Base-by-base conservation (phyloP, 2,888 invertebrate species). In the Keiferia lycopersicella region DNA sequence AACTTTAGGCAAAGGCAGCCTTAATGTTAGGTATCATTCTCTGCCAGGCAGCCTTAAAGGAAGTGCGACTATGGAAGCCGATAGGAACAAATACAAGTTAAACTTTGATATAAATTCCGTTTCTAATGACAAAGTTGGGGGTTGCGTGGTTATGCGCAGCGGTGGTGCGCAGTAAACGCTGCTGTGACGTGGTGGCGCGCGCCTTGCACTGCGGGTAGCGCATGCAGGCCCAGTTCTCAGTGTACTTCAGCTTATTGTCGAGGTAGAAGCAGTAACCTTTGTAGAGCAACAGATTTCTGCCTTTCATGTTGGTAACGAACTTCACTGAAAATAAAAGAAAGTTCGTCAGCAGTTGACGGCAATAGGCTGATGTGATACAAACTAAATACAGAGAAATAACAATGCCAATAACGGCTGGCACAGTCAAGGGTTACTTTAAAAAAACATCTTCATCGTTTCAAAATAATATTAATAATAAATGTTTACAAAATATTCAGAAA, bases 81-180 rank as follows among this genome's bases (percentile, higher is more conserved):
- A 34, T 34, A 34, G 8, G 10, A 10, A 34, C 34, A 34, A 34
- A 34, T 34, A 12, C 22, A 20, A 22, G 10, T 51, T 51, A 51
- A 16, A 51, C 0, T 51, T 51, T 51, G n/a, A 51, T 51, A 51
- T 51, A 51, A 20, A 51, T 20, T 0, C 51, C 51, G 22, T 51
- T 51, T 16, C 22, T 6, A 12, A 51, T 51, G 0, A 51, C 6
- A 22, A 51, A 51, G 6, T 51, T 20, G 10, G 22, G 11, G 0
- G 51, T 11, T 2, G 51, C 1, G n/a, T 51, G 51, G 11, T 51
- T 51, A 51, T 51, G 51, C 8, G n/a, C 18, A 51, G 2, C 22
- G 22, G 6, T 18, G 10, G 18, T 16, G 1, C 51, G 18, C 22
- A 51, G 2, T 22, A 20, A 2, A 8, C 22, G 20, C 6, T 11